These are phyloP conservation scores for Hydra vulgaris DNA, from an alignment of 30 jellyfish, hydroid and myxozoan genomes.

Conservation along the genomic window DNA sequence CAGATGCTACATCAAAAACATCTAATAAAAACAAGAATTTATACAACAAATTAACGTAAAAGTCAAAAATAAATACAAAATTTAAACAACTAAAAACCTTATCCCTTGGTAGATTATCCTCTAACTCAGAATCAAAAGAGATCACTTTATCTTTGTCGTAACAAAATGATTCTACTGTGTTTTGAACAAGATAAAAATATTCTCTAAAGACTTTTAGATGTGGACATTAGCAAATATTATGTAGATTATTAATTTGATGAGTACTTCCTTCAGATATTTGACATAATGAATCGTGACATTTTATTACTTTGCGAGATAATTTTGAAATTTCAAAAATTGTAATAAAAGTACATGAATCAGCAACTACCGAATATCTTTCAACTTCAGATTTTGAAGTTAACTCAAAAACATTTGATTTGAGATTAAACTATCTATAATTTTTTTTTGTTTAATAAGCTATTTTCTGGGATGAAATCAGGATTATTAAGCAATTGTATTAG, in stretches of 20 bases:
- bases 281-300: slow-evolving; percentile 5
- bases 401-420: not conserved
- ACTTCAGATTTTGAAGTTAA: not conserved
- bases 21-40: not conserved
- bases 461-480: not conserved
- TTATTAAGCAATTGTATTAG: not conserved
- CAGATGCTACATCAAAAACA: slow-evolving; percentile 6
- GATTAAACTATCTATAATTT: not conserved
- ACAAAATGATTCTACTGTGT: not conserved
- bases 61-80: no score
- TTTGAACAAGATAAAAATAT: not conserved
- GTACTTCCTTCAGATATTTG: not conserved
- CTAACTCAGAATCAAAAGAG: not conserved
- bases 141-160: not conserved
- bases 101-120: not conserved
- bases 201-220: slow-evolving; percentile 5
- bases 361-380: not conserved
- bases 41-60: no score
- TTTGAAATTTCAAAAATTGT: not conserved
- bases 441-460: not conserved
- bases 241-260: not conserved
- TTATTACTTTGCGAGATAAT: not conserved
- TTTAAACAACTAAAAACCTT: not conserved
- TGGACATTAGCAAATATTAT: not conserved
- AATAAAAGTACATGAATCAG: not conserved